Evolutionary conservation across 2,797 vertebrate species (phyloP).

Genomic region (Acanthopagrus latus): DNA sequence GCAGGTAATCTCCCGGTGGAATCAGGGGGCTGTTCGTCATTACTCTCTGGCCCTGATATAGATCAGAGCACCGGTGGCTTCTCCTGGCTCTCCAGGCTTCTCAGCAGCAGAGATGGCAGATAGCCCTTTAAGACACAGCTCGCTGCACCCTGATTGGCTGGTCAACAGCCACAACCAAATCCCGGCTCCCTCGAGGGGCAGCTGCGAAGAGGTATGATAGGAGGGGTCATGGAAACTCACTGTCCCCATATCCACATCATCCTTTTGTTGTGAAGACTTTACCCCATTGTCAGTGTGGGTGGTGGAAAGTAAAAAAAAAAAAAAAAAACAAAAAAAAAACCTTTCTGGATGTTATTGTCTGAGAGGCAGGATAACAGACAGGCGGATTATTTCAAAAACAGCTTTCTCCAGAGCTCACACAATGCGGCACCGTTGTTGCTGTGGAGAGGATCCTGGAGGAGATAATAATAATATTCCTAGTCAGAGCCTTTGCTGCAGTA

Average conservation of each 20-base stretch:
- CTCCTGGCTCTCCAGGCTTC: conserved; percentile 71
- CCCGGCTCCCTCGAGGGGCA: conserved; percentile 54
- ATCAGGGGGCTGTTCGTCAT: conserved; percentile 80
- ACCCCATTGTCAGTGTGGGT: conserved; percentile 74
- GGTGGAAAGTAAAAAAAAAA: conserved; percentile 52
- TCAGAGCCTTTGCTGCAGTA: conserved; percentile 77
- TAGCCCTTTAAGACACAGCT: conserved; percentile 78
- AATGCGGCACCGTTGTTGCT: conserved; percentile 78
- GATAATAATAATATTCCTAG: conserved; percentile 85
- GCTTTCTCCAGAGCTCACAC: conserved; percentile 75
- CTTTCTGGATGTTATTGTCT: conserved; percentile 81
- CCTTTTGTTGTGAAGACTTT: conserved; percentile 74
- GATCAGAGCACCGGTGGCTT: conserved; percentile 74
- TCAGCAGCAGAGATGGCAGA: conserved; percentile 76
- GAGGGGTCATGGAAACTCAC: conserved; percentile 67
- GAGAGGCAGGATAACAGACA: conserved; percentile 80
- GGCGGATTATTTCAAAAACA: conserved; percentile 79
- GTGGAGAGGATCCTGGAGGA: conserved; percentile 80
- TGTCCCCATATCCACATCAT: conserved; percentile 71
- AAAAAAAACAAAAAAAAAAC: conserved; percentile 37
- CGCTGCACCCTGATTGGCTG: conserved; percentile 78
- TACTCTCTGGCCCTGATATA: conserved; percentile 79
- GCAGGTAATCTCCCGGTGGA: conserved; percentile 76
- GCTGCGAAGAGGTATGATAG: conserved; percentile 65
- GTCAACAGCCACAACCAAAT: conserved; percentile 78